Evolutionary conservation across 2,113 vertebrate species (phyloP).

Genomic region (Pseudopipra pipra): DNA sequence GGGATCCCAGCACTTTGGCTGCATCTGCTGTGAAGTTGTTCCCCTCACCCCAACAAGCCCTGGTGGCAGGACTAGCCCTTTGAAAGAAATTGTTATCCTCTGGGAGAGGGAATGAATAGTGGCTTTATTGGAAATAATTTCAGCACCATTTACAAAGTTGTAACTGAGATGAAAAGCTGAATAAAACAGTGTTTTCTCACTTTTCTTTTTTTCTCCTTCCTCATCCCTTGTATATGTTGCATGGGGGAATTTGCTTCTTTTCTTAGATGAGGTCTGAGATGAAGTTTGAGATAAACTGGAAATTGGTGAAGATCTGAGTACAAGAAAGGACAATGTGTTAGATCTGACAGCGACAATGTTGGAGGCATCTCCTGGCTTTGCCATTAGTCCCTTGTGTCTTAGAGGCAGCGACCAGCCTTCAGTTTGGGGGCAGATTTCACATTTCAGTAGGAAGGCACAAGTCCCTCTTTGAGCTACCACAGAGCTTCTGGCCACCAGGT

Average conservation of each 20-base stretch:
- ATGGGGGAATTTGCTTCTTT: neutral
- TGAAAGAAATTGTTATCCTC: neutral
- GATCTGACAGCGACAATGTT: neutral
- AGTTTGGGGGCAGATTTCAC: neutral
- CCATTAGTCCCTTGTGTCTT: neutral
- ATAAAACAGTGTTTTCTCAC: neutral
- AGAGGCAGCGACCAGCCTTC: neutral
- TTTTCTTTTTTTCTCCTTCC: neutral
- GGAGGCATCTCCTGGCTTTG: neutral
- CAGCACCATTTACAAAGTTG: neutral
- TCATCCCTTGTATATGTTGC: neutral
- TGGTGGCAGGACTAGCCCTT: neutral
- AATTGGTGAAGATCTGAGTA: neutral
- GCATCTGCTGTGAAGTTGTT: neutral
- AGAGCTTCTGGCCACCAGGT: neutral
- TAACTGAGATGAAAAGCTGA: neutral
- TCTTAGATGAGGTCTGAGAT: neutral
- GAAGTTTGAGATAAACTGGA: neutral
- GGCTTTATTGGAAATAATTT: neutral
- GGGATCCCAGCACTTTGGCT: neutral
- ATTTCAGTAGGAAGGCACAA: neutral
- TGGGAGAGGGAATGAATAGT: neutral
- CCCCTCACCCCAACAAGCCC: neutral
- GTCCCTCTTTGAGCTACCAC: neutral
- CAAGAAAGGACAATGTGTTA: neutral